These are phyloP conservation scores for Lepidotrigona ventralis DNA, from an alignment of 1,140 invertebrate species.

Conservation along the genomic window DNA sequence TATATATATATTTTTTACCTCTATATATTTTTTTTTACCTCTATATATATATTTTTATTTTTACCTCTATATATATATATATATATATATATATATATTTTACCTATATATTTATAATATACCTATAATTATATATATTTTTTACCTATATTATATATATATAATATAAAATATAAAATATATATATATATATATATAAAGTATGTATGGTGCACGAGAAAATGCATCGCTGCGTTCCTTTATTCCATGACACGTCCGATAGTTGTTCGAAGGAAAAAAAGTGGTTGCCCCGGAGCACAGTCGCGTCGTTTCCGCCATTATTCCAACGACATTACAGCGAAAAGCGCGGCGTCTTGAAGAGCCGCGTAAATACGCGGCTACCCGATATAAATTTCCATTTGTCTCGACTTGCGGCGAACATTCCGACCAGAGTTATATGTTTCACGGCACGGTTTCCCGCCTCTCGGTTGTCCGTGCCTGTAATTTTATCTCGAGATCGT, in stretches of 20 bases:
- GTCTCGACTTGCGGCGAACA: neutral
- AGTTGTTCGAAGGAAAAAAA: neutral
- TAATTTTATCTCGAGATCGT: neutral
- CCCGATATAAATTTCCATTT: slow-evolving; percentile 30
- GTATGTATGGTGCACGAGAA: too few species aligned
- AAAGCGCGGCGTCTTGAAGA: neutral
- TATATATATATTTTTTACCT: too few species aligned
- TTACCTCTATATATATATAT: too few species aligned
- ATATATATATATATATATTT: too few species aligned
- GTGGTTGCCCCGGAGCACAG: neutral
- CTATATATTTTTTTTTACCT: too few species aligned
- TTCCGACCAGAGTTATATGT: neutral
- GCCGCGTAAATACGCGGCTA: slow-evolving; percentile 1
- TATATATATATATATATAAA: too few species aligned
- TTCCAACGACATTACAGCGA: slow-evolving; percentile 19
- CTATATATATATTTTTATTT: too few species aligned
- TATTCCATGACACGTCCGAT: neutral
- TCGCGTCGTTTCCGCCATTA: neutral
- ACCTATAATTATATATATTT: too few species aligned
- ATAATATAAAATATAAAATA: too few species aligned
- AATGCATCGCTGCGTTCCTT: neutral
- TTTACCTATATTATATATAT: too few species aligned
- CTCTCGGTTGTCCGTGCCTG: neutral
- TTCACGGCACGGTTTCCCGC: too few species aligned
- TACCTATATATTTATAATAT: too few species aligned